Percentiles rank a stretch among this genome's conserved stretches.
These are phyloP conservation scores for Ips nitidus DNA, from an alignment of 1,140 invertebrate species.

Conservation along the genomic window DNA sequence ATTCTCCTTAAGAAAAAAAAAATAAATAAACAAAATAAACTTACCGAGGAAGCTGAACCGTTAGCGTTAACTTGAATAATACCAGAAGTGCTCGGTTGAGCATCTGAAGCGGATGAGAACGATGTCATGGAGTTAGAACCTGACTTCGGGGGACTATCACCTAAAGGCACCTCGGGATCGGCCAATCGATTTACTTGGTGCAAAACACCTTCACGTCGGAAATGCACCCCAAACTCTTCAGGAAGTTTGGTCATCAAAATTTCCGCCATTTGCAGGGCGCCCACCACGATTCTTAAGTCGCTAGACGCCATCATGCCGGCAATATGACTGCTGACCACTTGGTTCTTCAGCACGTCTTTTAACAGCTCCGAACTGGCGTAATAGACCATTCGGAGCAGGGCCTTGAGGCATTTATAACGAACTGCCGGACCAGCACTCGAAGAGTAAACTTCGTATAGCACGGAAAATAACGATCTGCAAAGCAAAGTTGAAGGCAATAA, in stretches of 20 bases:
- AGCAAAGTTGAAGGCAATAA: background rate
- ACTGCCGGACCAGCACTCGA: constrained; percentile 96
- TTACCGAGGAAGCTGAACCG: constrained; percentile 41
- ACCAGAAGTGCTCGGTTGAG: constrained; percentile 48
- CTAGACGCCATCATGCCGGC: constrained; percentile 97
- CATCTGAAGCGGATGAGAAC: constrained; percentile 40
- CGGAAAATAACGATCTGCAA: constrained; percentile 79
- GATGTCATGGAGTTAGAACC: constrained; percentile 41
- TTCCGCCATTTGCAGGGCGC: constrained; percentile 95
- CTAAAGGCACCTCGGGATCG: constrained; percentile 64
- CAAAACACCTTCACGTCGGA: constrained; percentile 87
- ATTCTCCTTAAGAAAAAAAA: too few species aligned
- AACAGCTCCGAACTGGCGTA: constrained; percentile 86
- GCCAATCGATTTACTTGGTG: constrained; percentile 85
- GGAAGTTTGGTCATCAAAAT: constrained; percentile 95
- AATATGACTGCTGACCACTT: constrained; percentile 94
- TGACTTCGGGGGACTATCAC: constrained; percentile 62
- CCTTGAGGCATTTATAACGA: constrained; percentile 92
- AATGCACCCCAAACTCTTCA: constrained; percentile 92
- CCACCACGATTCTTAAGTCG: constrained; percentile 93
- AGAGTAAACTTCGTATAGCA: constrained; percentile 95
- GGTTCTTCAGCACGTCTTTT: constrained; percentile 85
- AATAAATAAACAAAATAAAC: background rate
- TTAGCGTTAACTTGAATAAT: constrained; percentile 40
- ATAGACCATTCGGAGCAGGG: constrained; percentile 94